Evolutionary conservation across 2,113 vertebrate species (phyloP), one percentile per base, ranked within the genome.

Genomic region (Ia io): DNA sequence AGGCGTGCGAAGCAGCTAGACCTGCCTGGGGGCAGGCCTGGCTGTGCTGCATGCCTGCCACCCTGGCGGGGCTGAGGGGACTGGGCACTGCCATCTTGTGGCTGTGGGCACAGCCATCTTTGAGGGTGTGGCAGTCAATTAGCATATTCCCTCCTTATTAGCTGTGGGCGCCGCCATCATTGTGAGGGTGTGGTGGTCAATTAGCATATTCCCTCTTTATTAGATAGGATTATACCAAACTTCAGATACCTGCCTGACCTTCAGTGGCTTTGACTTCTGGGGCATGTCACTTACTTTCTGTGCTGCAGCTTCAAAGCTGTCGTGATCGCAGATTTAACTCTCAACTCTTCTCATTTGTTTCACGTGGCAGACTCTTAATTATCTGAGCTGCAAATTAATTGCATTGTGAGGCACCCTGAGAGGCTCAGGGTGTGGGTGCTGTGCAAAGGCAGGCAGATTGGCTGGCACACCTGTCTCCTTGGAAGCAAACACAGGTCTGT

Each of bases 291-390:
- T 96, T 30, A 65, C 42, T 69, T 79, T 90, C 30, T 35, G 0
- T 88, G 70, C 61, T 90, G 91, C 90, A 61, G 18, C 88, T 80
- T 47, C 67, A 93, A 35, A 35, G 86, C 2, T 80, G 79, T 87
- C 10, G 0, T 7, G 56, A 84, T 56, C 65, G 65, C 40, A 35
- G 78, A 42, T 96, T 90, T 93, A 69, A 5, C 77, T 86, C 83
- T 95, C 93, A 78, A 70, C 61, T 87, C 89, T 77, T 82, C 91
- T 97, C 83, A 61, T 96, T 91, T 98, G 79, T 97, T 96, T 97
- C 97, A 97, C 53, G 71, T 91, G 28, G 67, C 82, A 95, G 84
- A 23, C 28, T 87, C 87, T 94, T 96, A 96, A 87, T 98, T 97
- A 96, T 61, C 11, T 25, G 91, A 96, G 47, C 90, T 53, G 35